Evolutionary conservation across 2,113 vertebrate genomes (phyloP), one percentile per base, ranked within the genome.

Genomic region (Neodon shergylaensis): DNA sequence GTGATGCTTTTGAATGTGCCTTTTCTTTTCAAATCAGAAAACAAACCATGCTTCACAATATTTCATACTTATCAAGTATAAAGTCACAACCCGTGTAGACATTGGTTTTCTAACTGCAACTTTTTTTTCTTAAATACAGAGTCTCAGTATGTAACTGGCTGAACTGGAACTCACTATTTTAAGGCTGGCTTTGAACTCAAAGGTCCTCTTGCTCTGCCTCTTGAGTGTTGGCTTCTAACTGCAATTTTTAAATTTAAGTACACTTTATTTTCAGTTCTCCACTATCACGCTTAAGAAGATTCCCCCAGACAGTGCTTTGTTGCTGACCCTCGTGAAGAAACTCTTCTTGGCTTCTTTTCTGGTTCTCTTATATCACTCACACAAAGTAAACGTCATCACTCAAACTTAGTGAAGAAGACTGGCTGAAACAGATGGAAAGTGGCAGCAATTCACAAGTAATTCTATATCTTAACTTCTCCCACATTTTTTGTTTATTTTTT

Each of bases 191-290:
- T 66, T 66, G 61, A 66, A 66, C 28, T 68, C 42, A 85, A 44
- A 47, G 42, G 28, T 68, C 63, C 31, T 66, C 63, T 44, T 47
- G 42, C 42, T 66, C 63, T 61, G 52, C 54, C 22, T 82, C 63
- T 44, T 22, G 42, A 49, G 65, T n/a, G 44, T 31, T 87, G 84
- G 17, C 44, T 52, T 89, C 58, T 83, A 85, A 65, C 58, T 92
- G 87, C 44, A 97, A 61, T 89, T 97, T 96, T 94, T 72, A 91
- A 93, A 88, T 72, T 83, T 84, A 91, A 28, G 16, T 58, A 42
- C 39, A 92, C 8, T 96, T 95, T 94, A 95, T 94, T 61, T 26
- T 95, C 24, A 91, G 36, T 95, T 77, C 88, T 76, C 9, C 85
- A 86, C 61, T 44, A 63, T 92, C 28, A 89, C 28, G 5, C 14